phyloP scores from a whole-genome alignment of 2,888 invertebrate species.

The Tenodera sinensis region DNA sequence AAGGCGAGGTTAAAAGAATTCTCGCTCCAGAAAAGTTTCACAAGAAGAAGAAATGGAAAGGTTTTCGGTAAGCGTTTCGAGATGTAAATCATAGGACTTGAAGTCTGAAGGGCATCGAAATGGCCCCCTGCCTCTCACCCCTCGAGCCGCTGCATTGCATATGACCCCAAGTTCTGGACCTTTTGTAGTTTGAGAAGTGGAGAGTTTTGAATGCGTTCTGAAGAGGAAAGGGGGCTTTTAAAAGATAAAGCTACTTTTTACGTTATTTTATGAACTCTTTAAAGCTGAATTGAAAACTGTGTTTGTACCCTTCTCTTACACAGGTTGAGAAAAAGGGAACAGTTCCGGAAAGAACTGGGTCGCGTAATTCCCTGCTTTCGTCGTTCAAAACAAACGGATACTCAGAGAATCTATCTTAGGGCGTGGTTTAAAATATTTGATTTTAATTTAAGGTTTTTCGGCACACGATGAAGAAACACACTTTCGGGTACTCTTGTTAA shows the following conservation, averaged over 20 bases:
- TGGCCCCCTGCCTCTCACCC: background rate
- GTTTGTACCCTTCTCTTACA: background rate
- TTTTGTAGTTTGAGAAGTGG: background rate
- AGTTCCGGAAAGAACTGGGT: background rate
- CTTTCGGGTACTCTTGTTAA: no score
- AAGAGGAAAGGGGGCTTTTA: background rate
- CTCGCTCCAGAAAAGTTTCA: background rate
- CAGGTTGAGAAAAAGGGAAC: background rate
- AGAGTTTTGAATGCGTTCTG: background rate
- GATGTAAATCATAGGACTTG: background rate
- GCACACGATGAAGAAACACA: no score
- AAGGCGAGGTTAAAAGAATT: background rate
- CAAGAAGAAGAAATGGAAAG: background rate
- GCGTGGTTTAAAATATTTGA: no score
- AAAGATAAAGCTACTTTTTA: background rate
- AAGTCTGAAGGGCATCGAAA: background rate
- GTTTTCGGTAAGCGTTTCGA: background rate
- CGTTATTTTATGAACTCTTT: background rate
- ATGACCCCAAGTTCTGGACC: background rate
- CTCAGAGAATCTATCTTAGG: no score
- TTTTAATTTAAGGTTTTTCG: no score
- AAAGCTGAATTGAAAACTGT: background rate
- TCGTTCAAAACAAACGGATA: background rate
- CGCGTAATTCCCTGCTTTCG: background rate
- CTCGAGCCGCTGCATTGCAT: background rate